phyloP scores from a whole-genome alignment of 2,113 vertebrate species.

The Anarhynchus alexandrinus region DNA sequence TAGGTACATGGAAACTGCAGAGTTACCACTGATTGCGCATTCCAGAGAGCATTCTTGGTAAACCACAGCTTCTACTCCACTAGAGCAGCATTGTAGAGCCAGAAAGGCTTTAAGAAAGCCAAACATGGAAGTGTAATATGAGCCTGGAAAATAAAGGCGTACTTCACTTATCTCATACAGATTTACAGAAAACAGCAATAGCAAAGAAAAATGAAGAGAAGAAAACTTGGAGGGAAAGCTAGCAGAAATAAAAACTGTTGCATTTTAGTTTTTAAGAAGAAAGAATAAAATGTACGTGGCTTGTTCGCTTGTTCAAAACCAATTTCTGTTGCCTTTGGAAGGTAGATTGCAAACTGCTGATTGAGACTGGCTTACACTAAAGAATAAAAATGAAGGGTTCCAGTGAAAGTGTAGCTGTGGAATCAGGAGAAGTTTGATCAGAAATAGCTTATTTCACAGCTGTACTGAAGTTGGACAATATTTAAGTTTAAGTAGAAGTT shows the following conservation, averaged over 20 bases:
- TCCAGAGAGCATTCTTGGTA: not conserved
- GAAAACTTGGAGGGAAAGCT: not conserved
- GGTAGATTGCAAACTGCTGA: not conserved
- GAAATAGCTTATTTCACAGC: not conserved
- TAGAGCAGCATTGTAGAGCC: not conserved
- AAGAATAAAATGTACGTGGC: fast-evolving
- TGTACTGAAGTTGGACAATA: not conserved
- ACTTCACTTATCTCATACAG: not conserved
- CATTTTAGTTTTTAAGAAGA: not conserved
- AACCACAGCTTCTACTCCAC: not conserved
- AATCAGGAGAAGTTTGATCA: not conserved
- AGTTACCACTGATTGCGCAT: not conserved
- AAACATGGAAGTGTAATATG: not conserved
- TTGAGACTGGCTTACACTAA: not conserved
- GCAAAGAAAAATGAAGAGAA: not conserved
- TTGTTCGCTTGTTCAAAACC: not conserved
- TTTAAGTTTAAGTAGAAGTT: not conserved
- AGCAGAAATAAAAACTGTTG: not conserved
- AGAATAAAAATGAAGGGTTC: not conserved
- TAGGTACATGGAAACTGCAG: not conserved
- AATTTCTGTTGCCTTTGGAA: not conserved
- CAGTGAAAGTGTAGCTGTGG: not conserved
- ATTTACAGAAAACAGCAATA: not conserved
- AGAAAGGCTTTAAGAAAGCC: not conserved
- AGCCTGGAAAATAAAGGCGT: not conserved